Evolutionary conservation across 2,113 vertebrate genomes (phyloP).

Genomic region (Nerophis ophidion): DNA sequence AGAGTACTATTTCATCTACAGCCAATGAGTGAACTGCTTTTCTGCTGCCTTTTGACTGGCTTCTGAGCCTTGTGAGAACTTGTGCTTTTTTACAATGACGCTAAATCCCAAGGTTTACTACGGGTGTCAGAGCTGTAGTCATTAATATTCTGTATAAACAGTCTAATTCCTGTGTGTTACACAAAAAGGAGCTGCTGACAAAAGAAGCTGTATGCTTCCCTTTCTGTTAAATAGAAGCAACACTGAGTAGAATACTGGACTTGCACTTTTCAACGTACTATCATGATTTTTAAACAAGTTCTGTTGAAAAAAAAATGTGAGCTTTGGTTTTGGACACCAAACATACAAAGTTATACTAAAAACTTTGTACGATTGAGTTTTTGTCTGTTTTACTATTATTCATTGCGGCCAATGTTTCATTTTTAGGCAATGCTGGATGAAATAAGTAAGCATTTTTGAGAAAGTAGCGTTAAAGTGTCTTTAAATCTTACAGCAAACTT

Average conservation of each 20-base stretch:
- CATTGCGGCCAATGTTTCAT: background rate
- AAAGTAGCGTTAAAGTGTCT: background rate
- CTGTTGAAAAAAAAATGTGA: too few species aligned
- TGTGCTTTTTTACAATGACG: background rate
- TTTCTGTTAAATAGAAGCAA: background rate
- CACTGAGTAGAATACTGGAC: background rate
- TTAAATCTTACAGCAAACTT: background rate
- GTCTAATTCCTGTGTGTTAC: background rate
- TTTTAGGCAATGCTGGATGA: background rate
- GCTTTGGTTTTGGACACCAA: too few species aligned
- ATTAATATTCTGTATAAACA: conserved; percentile 1
- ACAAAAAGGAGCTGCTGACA: background rate
- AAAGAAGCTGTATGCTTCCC: background rate
- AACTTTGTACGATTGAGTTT: too few species aligned
- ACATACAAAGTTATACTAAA: too few species aligned
- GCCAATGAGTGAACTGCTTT: background rate
- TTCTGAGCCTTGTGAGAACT: background rate
- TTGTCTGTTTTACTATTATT: too few species aligned
- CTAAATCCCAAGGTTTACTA: background rate
- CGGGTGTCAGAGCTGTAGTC: background rate
- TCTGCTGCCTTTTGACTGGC: background rate
- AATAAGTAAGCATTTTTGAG: background rate
- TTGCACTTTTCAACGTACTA: background rate
- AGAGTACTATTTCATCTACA: background rate
- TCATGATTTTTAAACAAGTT: too few species aligned